Evolutionary conservation across 1,140 invertebrate genomes (phyloP).

Genomic region (Phocides pigmalion): DNA sequence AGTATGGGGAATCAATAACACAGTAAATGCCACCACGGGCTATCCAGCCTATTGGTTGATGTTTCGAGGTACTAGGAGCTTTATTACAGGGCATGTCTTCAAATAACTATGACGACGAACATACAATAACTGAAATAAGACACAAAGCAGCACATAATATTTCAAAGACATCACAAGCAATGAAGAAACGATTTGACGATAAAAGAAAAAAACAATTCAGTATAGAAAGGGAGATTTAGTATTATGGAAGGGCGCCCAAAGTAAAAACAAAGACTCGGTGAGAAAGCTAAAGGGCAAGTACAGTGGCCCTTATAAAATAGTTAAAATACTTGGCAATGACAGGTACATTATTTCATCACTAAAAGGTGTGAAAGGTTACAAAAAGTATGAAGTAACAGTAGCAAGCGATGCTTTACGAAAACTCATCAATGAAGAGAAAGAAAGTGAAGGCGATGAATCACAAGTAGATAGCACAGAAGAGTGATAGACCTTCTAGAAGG

Average conservation of each 20-base stretch:
- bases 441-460: too few relatives aligned
- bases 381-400: conserved; percentile 15
- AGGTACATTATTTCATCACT: conserved; percentile 15
- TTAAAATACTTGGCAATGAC: conserved; percentile 16
- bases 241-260: conserved; percentile 10
- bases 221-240: conserved; percentile 12
- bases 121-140: not conserved
- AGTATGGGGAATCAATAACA: conserved; percentile 18
- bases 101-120: conserved; percentile 8
- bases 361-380: conserved; percentile 22
- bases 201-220: conserved; percentile 1
- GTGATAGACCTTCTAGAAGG: too few relatives aligned
- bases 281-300: conserved; percentile 13
- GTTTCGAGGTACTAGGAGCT: conserved; percentile 7
- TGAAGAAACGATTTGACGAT: conserved; percentile 18
- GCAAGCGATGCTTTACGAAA: conserved; percentile 8
- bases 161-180: not conserved
- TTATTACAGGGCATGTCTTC: conserved; percentile 5
- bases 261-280: conserved; percentile 5
- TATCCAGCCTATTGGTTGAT: conserved; percentile 6
- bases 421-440: not conserved
- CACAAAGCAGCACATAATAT: conserved; percentile 4
- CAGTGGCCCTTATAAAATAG: conserved; percentile 14
- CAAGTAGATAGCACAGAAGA: too few relatives aligned
- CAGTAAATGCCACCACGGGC: conserved; percentile 6